phyloP scores from a whole-genome alignment of 1,140 invertebrate genomes.

The Procambarus virginalis region DNA sequence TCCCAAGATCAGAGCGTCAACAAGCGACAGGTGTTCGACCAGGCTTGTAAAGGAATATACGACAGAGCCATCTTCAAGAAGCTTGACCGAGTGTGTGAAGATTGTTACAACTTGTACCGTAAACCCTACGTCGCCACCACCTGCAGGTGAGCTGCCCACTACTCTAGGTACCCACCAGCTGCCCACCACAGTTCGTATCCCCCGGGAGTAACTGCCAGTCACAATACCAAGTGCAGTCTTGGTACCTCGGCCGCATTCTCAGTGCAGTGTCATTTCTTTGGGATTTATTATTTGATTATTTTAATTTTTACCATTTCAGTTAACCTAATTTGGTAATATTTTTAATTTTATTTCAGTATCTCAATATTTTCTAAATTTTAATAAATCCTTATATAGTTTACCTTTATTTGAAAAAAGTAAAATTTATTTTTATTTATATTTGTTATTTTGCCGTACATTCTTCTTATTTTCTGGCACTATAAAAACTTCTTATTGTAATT shows the following conservation, averaged over 20 bases:
- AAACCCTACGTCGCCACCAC: slow-evolving; percentile 24
- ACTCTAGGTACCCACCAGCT: not conserved
- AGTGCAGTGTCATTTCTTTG: too few relatives aligned
- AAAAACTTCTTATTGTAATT: too few relatives aligned
- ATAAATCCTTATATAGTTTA: too few relatives aligned
- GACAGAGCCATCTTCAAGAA: slow-evolving; percentile 36
- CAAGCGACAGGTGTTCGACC: slow-evolving; percentile 36
- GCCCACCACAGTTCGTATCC: not conserved
- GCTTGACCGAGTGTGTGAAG: slow-evolving; percentile 42
- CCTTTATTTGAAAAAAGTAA: too few relatives aligned
- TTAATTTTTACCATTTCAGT: not conserved
- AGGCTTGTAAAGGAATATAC: slow-evolving; percentile 38
- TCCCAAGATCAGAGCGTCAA: slow-evolving; percentile 17
- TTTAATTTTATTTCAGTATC: not conserved
- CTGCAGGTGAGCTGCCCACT: slow-evolving; percentile 29
- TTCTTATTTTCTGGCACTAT: too few relatives aligned
- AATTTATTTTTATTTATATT: too few relatives aligned
- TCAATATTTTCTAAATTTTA: too few relatives aligned
- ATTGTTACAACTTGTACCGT: slow-evolving; percentile 57
- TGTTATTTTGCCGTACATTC: too few relatives aligned
- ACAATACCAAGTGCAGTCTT: too few relatives aligned
- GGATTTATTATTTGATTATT: not conserved
- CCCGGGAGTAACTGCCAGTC: too few relatives aligned
- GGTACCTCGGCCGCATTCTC: not conserved
- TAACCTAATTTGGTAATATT: not conserved